Percentiles rank a stretch among this genome's conserved stretches.
Evolutionary conservation across 2,797 vertebrate genomes (phyloP).

Genomic region (Mus spretus): DNA sequence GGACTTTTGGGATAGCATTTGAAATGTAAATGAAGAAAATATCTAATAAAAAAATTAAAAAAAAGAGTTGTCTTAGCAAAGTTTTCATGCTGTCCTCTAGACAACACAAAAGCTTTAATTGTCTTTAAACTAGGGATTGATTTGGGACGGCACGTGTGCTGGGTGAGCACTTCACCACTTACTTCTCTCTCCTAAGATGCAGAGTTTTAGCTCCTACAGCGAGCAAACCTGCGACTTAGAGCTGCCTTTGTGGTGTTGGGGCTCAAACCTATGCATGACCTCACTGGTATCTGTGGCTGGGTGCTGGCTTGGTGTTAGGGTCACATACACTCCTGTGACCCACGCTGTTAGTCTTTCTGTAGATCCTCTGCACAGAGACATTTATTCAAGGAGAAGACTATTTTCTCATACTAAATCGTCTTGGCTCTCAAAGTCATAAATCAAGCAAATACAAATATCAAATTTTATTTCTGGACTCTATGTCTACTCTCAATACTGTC

Average conservation of each 20-base stretch:
- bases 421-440: slow-evolving; percentile 26
- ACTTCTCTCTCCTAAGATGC: slow-evolving; percentile 43
- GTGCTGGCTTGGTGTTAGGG: background rate
- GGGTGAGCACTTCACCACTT: background rate
- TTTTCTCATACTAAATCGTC: background rate
- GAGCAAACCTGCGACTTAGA: background rate
- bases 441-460: slow-evolving; percentile 17
- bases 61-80: slow-evolving; percentile 10
- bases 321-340: background rate
- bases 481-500: background rate
- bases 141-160: background rate
- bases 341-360: slow-evolving; percentile 10
- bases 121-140: background rate
- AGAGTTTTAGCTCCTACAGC: background rate
- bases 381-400: slow-evolving; percentile 28
- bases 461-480: slow-evolving; percentile 30
- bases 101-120: slow-evolving; percentile 34
- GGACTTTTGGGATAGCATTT: too few species aligned
- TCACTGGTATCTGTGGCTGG: background rate
- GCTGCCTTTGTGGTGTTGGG: background rate
- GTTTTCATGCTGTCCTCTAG: slow-evolving; percentile 7
- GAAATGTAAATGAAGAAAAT: too few species aligned
- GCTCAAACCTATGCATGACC: background rate
- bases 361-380: background rate
- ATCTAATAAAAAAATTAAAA: too few species aligned